Base-by-base conservation (phyloP, 2,797 vertebrate genomes). In the Cynodonichthys magdalenae region DNA sequence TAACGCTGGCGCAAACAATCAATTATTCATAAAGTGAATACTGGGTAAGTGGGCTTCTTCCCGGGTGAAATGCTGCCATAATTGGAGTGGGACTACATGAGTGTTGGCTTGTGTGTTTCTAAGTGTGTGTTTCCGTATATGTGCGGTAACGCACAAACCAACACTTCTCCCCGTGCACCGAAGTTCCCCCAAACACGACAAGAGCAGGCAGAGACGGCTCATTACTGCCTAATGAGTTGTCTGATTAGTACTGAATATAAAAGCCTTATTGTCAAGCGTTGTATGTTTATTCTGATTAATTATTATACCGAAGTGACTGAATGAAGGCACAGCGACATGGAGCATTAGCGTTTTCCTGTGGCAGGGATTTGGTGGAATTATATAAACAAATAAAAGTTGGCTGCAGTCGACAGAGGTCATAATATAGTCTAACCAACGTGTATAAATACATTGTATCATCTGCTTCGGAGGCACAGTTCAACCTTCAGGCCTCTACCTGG, bases 261-360 rank as follows among this genome's bases (percentile, higher is more conserved):
- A 92, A 89, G 83, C 85, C 81, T 88, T 89, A 90, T 87, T 91
- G 87, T 91, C 77, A 80, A 79, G 75, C 63, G 24, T 77, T 87
- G 85, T 89, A 82, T 90, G 87, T 90, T 93, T 92, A 91, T 91
- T 93, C 90, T 88, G 87, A 93, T 92, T 90, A 89, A 93, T 93
- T 92, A 89, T 91, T 89, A 79, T 53, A 81, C 81, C 88, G 88
- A 90, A 90, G 85, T 87, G 78, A 89, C 71, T 82, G 74, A 88
- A 83, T 69, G 77, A 81, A 89, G 76, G 79, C 76, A 74, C 83
- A 72, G 77, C 80, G 76, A 87, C 74, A 76, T 60, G 78, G 80
- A 80, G 81, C 65, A 76, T 79, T 81, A 84, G 84, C n/a, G 48
- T 67, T 83, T 71, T 59, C 56, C 67, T 69, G 75, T 83, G 86